Evolutionary conservation across 2,797 vertebrate species (phyloP).

Genomic region (Muscicapa comitata): DNA sequence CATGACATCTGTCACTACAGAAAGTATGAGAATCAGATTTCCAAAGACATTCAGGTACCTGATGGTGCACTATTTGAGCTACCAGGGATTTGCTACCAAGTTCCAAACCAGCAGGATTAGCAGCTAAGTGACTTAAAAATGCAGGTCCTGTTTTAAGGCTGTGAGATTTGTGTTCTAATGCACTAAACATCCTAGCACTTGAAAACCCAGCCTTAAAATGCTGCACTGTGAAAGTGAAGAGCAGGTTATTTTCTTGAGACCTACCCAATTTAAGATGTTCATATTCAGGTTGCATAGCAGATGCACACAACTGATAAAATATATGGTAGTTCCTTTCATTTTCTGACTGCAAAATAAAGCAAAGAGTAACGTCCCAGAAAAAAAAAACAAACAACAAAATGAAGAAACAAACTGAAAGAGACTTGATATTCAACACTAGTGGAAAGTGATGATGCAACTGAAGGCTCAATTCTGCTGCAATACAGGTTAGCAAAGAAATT

Average conservation of each 20-base stretch:
- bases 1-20: not conserved
- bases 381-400: not conserved
- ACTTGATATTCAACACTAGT: not conserved
- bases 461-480: not conserved
- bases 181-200: not conserved
- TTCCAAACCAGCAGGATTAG: not conserved
- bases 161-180: not conserved
- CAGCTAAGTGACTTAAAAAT: not conserved
- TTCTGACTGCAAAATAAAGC: slow-evolving; percentile 82
- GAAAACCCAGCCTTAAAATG: not conserved
- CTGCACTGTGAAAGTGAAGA: not conserved
- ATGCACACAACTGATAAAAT: slow-evolving; percentile 97
- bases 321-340: slow-evolving; percentile 98
- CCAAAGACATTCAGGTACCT: not conserved
- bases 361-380: not conserved
- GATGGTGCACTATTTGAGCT: not conserved
- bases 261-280: slow-evolving; percentile 86
- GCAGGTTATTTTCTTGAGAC: slow-evolving; percentile 33
- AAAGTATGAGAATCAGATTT: not conserved
- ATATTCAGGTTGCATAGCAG: slow-evolving; percentile 85
- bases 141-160: not conserved
- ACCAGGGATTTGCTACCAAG: not conserved
- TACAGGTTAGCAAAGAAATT: not conserved
- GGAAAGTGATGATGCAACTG: not conserved
- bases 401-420: not conserved